phyloP scores from a whole-genome alignment of 2,797 vertebrate genomes.

The Ciconia nigra region DNA sequence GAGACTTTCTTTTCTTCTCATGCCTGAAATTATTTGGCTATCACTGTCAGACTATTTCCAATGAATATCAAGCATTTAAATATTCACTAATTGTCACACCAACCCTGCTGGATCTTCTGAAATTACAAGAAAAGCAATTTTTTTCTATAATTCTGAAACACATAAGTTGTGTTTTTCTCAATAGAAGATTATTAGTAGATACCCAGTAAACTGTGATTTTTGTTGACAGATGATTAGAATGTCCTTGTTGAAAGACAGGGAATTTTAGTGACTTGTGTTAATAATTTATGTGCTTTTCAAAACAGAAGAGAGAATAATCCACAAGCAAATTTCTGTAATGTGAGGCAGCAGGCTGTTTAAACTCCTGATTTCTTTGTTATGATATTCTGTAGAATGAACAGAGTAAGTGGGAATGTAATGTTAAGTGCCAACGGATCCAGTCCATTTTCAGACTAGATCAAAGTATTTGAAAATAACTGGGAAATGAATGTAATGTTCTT shows the following conservation, averaged over 20 bases:
- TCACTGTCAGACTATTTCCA: constrained; percentile 14
- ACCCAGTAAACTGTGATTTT: neutral
- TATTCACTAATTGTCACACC: constrained; percentile 22
- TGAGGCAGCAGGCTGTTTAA: neutral
- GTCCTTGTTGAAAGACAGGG: neutral
- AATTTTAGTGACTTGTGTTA: neutral
- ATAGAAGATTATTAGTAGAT: neutral
- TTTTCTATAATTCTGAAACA: neutral
- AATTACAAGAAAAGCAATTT: neutral
- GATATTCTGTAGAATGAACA: neutral
- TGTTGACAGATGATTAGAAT: neutral
- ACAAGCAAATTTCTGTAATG: neutral
- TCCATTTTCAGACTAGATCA: neutral
- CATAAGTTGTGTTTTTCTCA: neutral
- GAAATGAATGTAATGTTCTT: neutral
- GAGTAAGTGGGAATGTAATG: neutral
- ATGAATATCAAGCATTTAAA: constrained; percentile 33
- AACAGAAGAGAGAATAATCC: neutral
- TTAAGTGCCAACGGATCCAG: neutral
- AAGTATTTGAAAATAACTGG: neutral
- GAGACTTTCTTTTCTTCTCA: constrained; percentile 56
- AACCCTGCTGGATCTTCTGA: neutral
- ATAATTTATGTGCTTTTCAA: constrained; percentile 1
- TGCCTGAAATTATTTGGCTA: constrained; percentile 49
- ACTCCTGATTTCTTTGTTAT: neutral